Conservation (phyloP, 1,140 invertebrate genomes). For the Caenorhabditis tropicalis region DNA sequence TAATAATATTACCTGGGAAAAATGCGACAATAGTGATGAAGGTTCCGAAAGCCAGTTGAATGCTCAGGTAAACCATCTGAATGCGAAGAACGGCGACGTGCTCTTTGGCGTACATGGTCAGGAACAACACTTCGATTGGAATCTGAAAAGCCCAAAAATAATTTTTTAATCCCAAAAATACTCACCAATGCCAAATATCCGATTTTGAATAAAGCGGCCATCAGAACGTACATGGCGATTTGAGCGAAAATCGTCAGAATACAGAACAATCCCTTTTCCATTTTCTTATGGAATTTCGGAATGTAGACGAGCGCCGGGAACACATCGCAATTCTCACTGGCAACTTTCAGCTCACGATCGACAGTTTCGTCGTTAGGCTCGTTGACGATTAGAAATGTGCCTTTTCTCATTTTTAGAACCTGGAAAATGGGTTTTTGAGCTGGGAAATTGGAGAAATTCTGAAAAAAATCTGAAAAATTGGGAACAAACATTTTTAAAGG, state of each 20-base stretch:
- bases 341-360: neutral
- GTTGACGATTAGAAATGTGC: neutral
- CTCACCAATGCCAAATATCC: neutral
- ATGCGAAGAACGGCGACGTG: neutral
- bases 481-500: too few relatives aligned
- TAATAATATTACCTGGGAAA: neutral
- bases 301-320: neutral
- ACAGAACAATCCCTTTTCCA: slow-evolving; percentile 1
- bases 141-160: neutral
- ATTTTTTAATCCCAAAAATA: neutral
- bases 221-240: neutral
- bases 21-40: neutral
- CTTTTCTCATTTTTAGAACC: neutral
- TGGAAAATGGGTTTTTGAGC: neutral
- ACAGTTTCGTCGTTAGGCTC: neutral
- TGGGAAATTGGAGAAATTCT: too few relatives aligned
- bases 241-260: neutral
- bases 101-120: neutral
- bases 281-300: slow-evolving; percentile 3
- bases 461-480: too few relatives aligned
- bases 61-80: neutral
- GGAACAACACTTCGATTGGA: neutral
- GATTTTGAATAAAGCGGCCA: neutral
- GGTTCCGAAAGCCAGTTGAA: neutral
- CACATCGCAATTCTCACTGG: neutral